A percentile compares a stretch with the other conserved stretches of the same genome.
Conservation (phyloP, 2,113 vertebrate species). For the Bucco capensis region DNA sequence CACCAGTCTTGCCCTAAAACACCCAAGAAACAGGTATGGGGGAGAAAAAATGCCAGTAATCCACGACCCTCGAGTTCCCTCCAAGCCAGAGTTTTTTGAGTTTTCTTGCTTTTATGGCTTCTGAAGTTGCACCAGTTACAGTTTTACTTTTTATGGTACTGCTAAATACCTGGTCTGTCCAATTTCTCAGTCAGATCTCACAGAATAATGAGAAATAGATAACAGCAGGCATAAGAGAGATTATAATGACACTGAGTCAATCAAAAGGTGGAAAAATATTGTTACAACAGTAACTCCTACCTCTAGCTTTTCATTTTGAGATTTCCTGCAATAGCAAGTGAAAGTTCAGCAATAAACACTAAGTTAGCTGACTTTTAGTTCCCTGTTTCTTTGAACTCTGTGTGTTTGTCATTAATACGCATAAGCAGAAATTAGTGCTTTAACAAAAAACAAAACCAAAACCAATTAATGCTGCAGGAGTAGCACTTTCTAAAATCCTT, state of each 20-base stretch:
- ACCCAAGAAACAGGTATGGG: background rate
- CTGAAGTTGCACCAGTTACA: background rate
- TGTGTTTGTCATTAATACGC: background rate
- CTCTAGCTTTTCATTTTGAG: background rate
- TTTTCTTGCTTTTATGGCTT: background rate
- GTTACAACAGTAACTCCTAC: background rate
- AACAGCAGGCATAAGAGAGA: background rate
- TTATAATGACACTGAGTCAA: background rate
- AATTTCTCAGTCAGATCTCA: background rate
- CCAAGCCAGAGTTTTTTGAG: background rate
- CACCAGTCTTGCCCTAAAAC: background rate
- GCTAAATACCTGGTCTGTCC: background rate
- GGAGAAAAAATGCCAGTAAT: background rate
- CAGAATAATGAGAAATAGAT: background rate
- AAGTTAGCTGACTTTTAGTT: background rate
- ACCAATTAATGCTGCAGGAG: background rate
- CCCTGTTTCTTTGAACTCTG: background rate
- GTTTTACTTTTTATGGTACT: background rate
- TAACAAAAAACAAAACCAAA: background rate
- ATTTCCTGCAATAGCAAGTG: background rate
- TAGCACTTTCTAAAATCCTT: background rate
- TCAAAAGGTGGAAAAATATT: background rate
- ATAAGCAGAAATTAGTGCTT: background rate
- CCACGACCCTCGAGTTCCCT: fast-evolving
- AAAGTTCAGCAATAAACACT: background rate